A percentile compares a stretch with the other conserved stretches of the same genome.
Conservation (phyloP, 2,797 vertebrate species). For the Myoxocephalus aenaeus region DNA sequence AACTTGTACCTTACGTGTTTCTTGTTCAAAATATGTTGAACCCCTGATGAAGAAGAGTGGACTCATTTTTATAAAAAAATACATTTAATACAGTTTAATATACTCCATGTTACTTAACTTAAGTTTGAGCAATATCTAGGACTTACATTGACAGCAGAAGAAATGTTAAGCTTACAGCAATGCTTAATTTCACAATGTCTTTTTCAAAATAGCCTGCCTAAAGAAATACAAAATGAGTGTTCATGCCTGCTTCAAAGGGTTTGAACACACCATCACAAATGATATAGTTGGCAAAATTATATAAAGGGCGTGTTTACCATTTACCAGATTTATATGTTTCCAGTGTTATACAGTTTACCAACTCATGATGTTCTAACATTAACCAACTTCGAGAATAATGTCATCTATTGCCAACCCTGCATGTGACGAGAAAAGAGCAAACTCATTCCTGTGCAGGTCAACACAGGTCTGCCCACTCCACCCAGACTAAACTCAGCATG, state of each 20-base stretch:
- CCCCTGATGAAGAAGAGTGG: background rate
- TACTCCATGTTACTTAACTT: background rate
- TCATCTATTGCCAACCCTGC: background rate
- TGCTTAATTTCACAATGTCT: background rate
- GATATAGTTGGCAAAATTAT: background rate
- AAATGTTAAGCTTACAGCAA: background rate
- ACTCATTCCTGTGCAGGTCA: slow-evolving; percentile 52
- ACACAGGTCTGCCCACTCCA: slow-evolving; percentile 23
- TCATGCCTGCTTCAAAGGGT: background rate
- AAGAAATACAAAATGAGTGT: background rate
- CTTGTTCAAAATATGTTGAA: background rate
- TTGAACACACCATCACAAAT: background rate
- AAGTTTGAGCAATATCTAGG: background rate
- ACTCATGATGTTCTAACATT: background rate
- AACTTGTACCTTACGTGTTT: background rate
- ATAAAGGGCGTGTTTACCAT: background rate
- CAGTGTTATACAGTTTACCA: background rate
- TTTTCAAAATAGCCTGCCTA: background rate
- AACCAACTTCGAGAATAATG: background rate
- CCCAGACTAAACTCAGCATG: slow-evolving; percentile 7
- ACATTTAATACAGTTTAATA: background rate
- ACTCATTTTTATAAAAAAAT: background rate
- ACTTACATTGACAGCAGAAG: background rate
- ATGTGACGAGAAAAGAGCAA: background rate
- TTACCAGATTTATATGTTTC: background rate